phyloP scores from a whole-genome alignment of 2,113 vertebrate genomes.

The Egretta garzetta region DNA sequence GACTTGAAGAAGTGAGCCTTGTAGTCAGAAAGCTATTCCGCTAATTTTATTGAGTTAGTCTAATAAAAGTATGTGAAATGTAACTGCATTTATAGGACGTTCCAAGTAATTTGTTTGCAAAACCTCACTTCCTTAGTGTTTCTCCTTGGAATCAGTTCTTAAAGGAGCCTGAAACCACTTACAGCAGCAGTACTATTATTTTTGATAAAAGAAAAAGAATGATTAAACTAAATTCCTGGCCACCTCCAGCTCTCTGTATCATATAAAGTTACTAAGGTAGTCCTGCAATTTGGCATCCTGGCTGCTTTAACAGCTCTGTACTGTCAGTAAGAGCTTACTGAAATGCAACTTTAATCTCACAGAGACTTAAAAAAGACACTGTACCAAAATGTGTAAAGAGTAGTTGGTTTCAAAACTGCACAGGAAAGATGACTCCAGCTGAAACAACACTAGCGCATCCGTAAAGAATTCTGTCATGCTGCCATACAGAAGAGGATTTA shows the following conservation, averaged over 20 bases:
- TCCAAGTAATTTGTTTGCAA: not conserved
- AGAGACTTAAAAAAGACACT: not conserved
- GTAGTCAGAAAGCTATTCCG: not conserved
- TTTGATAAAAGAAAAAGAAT: not conserved
- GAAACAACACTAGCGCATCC: not conserved
- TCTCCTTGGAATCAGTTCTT: not conserved
- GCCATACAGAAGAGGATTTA: not conserved
- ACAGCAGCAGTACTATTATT: not conserved
- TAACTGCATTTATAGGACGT: not conserved
- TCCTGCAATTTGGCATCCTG: not conserved
- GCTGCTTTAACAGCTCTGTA: not conserved
- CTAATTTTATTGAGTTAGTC: conserved; percentile 16
- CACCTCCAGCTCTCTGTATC: not conserved
- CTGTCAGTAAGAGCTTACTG: not conserved
- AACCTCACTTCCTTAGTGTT: not conserved
- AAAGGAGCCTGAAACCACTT: not conserved
- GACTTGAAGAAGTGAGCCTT: not conserved
- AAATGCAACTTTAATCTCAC: not conserved
- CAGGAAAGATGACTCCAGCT: not conserved
- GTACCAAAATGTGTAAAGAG: not conserved
- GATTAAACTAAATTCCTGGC: not conserved
- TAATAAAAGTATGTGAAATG: not conserved
- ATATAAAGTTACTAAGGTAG: not conserved
- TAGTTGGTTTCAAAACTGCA: not conserved
- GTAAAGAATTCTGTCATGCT: not conserved